Evolutionary conservation across 2,797 vertebrate genomes (phyloP), one percentile per base, ranked within the genome.

Genomic region (Acanthiza pusilla): DNA sequence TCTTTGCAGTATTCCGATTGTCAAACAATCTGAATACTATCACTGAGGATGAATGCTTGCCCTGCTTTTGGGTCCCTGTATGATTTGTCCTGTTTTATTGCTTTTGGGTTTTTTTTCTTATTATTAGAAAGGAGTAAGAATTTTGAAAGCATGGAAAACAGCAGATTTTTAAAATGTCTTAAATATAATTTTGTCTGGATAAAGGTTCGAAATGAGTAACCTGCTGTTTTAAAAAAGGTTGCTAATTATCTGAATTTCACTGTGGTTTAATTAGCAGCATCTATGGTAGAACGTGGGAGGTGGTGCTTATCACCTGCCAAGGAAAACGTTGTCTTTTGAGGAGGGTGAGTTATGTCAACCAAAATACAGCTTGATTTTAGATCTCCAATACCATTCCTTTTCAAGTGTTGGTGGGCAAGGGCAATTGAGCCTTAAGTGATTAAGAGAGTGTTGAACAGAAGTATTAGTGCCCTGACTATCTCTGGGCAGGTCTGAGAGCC

Each of bases 231-330:
- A 68, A 73, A 70, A 92, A 96, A 92, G 60, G 27, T 93, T 92
- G 63, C 80, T 96, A 96, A 95, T 95, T 92, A 93, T 88, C 91
- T 82, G 54, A 70, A 93, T 90, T 95, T 96, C 72, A 79, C 89
- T 57, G 57, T 88, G 84, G 87, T 84, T 95, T 96, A 96, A 95
- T 97, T 96, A 97, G 74, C 73, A 77, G 54, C 74, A 93, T 71
- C 92, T 75, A 77, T 0, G 0, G 67, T 91, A 75, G 71, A 89
- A 84, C 0, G 21, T 91, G 78, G 89, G 95, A 95, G 86, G 85
- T 94, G 51, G 26, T 94, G 51, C 78, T 93, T 70, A 77, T 91
- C 91, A 95, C 65, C 88, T 92, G 84, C 78, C 70, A 78, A 66
- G 63, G 89, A 88, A 91, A 77, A 82, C 4, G 16, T 70, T 94